A percentile compares a stretch with the other conserved stretches of the same genome.
Conservation (phyloP, 2,888 invertebrate genomes). For the Euclidia mi region DNA sequence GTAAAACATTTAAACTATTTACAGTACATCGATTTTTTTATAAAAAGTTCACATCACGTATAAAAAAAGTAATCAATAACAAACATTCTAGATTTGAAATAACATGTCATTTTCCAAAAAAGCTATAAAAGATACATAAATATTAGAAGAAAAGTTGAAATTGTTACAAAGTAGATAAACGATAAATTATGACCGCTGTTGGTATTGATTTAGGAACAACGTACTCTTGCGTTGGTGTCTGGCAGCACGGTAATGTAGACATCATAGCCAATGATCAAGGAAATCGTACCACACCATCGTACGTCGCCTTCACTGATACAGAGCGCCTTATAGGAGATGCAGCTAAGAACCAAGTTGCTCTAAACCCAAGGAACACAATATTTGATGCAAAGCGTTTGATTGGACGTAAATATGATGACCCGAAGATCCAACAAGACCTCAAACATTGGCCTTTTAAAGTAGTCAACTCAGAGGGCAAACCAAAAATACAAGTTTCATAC, state of each 20-base stretch:
- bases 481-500: slow-evolving; percentile 91
- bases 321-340: slow-evolving; percentile 92
- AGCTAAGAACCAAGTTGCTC: slow-evolving; percentile 92
- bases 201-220: slow-evolving; percentile 90
- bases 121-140: slow-evolving; percentile 2
- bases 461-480: slow-evolving; percentile 91
- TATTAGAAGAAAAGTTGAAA: slow-evolving; percentile 9
- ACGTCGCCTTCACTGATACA: slow-evolving; percentile 92
- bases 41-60: too few species aligned
- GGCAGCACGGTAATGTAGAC: slow-evolving; percentile 92
- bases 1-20: too few species aligned
- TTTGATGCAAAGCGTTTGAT: slow-evolving; percentile 96
- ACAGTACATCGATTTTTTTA: too few species aligned
- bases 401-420: slow-evolving; percentile 94
- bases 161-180: not conserved
- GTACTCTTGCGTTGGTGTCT: slow-evolving; percentile 87
- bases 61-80: too few species aligned
- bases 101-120: slow-evolving; percentile 1
- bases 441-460: slow-evolving; percentile 96
- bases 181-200: slow-evolving; percentile 78
- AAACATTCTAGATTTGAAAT: slow-evolving; percentile 8
- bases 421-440: slow-evolving; percentile 93
- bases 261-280: slow-evolving; percentile 92
- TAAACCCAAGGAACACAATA: slow-evolving; percentile 94
- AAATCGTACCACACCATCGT: slow-evolving; percentile 93